Evolutionary conservation across 2,113 vertebrate species (phyloP), one percentile per base, ranked within the genome.

Genomic region (Hemicordylus capensis): DNA sequence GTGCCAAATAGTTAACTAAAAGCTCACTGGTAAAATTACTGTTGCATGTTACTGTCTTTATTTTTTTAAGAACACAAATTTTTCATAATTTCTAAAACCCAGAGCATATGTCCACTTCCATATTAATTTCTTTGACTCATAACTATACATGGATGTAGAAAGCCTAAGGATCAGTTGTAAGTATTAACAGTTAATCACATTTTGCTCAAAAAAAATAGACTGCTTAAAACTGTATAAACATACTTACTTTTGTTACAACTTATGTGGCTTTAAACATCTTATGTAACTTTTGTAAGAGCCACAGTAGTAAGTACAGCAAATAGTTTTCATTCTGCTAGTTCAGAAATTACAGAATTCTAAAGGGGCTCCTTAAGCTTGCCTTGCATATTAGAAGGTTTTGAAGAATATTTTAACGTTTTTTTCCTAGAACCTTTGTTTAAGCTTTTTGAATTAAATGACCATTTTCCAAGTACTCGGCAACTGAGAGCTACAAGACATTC

Each of bases 101-200:
- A 48, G 2, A 63, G 44, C 24, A 48, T 19, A 14, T 31, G 56
- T 67, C 26, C 3, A 12, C 76, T 87, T 77, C 20, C 22, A 48
- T 31, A 72, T 86, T 84, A 87, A 48, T 95, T 96, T 97, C 98
- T 98, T 99, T 96, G 97, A 98, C 95, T 90, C 46, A 51, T 51
- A 70, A 87, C 59, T 86, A 86, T 92, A 99, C 97, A 99, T 98
- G 99, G 99, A 86, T 98, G 97, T 93, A 97, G 99, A 85, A 99
- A 99, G 96, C 99, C 99, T 37, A 99, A 98, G 94, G 98, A 99
- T 94, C 99, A 99, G 91, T 67, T 97, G 98, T 99, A 96, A 99
- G 98, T 99, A 91, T 86, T 87, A 22, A 59, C 2, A 0, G 76
- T 80, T 5, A 1, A 42, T 79, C 84, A 26, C 48, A 28, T 78